Percentiles rank a stretch among this genome's conserved stretches.
These are phyloP conservation scores for Luperina nickerlii DNA, from an alignment of 2,888 invertebrate genomes.

Conservation along the genomic window DNA sequence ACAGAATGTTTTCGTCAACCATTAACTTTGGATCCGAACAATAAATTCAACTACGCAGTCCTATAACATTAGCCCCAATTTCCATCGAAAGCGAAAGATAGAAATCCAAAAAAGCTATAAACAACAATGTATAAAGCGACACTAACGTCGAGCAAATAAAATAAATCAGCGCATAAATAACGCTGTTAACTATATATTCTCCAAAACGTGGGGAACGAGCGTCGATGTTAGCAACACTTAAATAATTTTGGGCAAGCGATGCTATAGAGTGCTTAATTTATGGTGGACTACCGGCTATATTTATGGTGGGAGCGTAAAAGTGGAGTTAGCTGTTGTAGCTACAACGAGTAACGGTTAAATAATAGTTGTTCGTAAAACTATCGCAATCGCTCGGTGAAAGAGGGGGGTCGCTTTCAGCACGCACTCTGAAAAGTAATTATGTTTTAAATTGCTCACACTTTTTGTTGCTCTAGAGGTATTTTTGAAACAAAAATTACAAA, in stretches of 20 bases:
- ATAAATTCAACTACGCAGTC: conserved; percentile 37
- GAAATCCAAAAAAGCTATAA: conserved; percentile 62
- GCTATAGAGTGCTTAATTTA: conserved; percentile 72
- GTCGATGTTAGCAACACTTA: conserved; percentile 81
- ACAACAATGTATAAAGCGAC: conserved; percentile 65
- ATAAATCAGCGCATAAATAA: conserved; percentile 84
- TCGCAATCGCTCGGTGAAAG: conserved; percentile 26
- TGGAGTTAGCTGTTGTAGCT: conserved; percentile 53
- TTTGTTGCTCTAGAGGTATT: conserved; percentile 6
- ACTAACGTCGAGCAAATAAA: conserved; percentile 74
- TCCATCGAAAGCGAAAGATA: conserved; percentile 58
- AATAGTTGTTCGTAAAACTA: conserved; percentile 50
- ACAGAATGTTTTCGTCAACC: not conserved
- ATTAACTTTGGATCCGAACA: conserved; percentile 31
- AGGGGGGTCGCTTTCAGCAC: conserved; percentile 14
- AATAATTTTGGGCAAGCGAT: conserved; percentile 75
- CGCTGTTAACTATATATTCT: conserved; percentile 82
- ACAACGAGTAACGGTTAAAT: conserved; percentile 47
- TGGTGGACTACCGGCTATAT: conserved; percentile 64
- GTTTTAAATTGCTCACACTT: conserved; percentile 43
- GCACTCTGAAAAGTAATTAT: conserved; percentile 28
- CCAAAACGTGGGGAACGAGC: conserved; percentile 76
- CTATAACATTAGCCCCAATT: conserved; percentile 55
- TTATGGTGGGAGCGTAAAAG: conserved; percentile 61
- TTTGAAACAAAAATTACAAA: conserved; percentile 14